Base-by-base conservation (phyloP, 2,797 vertebrate genomes). In the Labeo calbasu region DNA sequence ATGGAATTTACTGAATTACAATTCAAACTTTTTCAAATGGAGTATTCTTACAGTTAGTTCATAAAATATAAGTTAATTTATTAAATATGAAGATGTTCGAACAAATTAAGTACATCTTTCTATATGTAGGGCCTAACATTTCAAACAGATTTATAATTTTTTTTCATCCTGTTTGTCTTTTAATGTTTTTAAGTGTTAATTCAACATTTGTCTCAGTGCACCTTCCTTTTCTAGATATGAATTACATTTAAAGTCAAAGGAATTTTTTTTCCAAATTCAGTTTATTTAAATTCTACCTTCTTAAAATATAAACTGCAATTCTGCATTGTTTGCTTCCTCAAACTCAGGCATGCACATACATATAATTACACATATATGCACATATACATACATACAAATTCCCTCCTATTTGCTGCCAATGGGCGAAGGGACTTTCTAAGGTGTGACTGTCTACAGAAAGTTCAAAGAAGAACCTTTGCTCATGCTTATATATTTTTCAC, bases 401-500 rank as follows among this genome's bases (percentile, higher is more conserved):
- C 21, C 55, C 55, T 57, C 28, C 19, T 6, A 40, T 76, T 46
- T 2, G 9, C n/a, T 15, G 4, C 2, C 8, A 43, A 66, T 43
- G 50, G 50, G 43, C 25, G 4, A 81, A 57, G 46, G 48, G 68
- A 36, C 21, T 48, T 19, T 28, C 43, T 77, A 81, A 76, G 68
- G 81, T 28, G 70, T 71, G 68, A 77, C 75, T 15, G 19, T 59
- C 23, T 3, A 25, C 32, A 50, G 46, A 78, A 63, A 48, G 8
- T 21, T 77, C 11, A 51, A 23, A 83, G 53, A 57, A 68, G 28
- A 79, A 77, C 81, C 32, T 78, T 86, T 84, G 79, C 65, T 84
- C 51, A 76, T 50, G 65, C 21, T 51, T 40, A 1, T 48, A n/a
- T 14, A 23, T 46, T 14, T 77, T 72, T 55, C 2, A 36, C n/a